A percentile compares a stretch with the other conserved stretches of the same genome.
These are phyloP conservation scores for Chloroceryle inda DNA, from an alignment of 2,797 vertebrate genomes.

Conservation along the genomic window DNA sequence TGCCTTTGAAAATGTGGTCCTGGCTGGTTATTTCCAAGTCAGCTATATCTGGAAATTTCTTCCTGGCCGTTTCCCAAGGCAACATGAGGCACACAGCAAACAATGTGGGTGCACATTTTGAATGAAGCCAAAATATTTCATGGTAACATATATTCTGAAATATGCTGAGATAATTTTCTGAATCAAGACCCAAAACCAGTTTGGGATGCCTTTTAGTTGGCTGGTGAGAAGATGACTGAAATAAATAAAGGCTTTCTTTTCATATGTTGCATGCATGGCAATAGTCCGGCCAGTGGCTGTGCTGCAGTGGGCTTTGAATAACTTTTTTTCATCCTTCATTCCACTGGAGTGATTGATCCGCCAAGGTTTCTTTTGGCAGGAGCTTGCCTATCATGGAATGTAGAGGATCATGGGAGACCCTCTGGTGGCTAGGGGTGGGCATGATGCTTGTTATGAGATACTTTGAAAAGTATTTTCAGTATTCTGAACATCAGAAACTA, in stretches of 20 bases:
- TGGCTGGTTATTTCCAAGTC: neutral
- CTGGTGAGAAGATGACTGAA: neutral
- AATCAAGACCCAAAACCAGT: neutral
- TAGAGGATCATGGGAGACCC: constrained; percentile 5
- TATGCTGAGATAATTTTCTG: neutral
- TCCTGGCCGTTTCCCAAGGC: neutral
- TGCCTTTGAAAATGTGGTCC: neutral
- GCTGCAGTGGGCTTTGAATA: neutral
- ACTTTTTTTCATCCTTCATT: constrained; percentile 36
- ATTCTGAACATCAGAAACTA: neutral
- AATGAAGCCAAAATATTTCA: neutral
- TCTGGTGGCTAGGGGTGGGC: neutral
- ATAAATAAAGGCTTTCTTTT: neutral
- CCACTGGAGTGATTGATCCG: neutral
- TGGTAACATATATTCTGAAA: neutral
- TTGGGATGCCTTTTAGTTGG: neutral
- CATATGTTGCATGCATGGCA: neutral
- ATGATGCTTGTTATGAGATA: neutral
- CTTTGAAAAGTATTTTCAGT: neutral
- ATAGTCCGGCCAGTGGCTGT: neutral
- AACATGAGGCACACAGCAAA: neutral
- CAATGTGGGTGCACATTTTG: neutral
- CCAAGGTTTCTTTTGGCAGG: constrained; percentile 15
- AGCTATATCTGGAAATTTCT: neutral
- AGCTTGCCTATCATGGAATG: neutral